These are phyloP conservation scores for Abramis brama DNA, from an alignment of 2,113 vertebrate genomes.

Conservation along the genomic window DNA sequence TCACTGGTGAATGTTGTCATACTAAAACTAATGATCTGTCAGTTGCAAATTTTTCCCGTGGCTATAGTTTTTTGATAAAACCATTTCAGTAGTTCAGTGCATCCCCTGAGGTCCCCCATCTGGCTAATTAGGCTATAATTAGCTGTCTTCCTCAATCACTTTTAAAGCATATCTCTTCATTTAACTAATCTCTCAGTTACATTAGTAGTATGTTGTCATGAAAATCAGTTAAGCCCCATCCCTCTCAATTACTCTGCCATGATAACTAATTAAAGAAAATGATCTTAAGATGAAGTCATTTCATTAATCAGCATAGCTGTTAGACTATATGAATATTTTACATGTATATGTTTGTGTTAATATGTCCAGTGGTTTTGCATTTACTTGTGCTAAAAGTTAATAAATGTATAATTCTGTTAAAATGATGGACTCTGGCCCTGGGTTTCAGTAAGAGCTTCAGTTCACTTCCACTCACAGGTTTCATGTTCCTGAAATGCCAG, in stretches of 20 bases:
- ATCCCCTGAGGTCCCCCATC: conserved; percentile 44
- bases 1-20: background rate
- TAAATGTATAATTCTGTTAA: background rate
- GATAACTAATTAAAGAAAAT: conserved; percentile 29
- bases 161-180: conserved; percentile 18
- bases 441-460: conserved; percentile 61
- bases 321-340: background rate
- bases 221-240: conserved; percentile 28
- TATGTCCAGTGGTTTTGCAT: background rate
- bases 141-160: conserved; percentile 48
- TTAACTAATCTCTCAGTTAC: conserved; percentile 43
- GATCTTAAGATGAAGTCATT: background rate
- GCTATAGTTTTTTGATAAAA: conserved; percentile 11
- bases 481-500: conserved; percentile 51
- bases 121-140: conserved; percentile 55
- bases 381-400: background rate
- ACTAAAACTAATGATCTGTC: background rate
- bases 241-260: conserved; percentile 25
- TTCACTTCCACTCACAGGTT: conserved; percentile 58
- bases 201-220: conserved; percentile 22
- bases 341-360: background rate
- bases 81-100: conserved; percentile 19
- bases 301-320: background rate
- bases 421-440: background rate
- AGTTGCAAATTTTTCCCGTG: background rate